These are phyloP conservation scores for Leptodactylus fuscus DNA, from an alignment of 2,113 vertebrate genomes.

Conservation along the genomic window DNA sequence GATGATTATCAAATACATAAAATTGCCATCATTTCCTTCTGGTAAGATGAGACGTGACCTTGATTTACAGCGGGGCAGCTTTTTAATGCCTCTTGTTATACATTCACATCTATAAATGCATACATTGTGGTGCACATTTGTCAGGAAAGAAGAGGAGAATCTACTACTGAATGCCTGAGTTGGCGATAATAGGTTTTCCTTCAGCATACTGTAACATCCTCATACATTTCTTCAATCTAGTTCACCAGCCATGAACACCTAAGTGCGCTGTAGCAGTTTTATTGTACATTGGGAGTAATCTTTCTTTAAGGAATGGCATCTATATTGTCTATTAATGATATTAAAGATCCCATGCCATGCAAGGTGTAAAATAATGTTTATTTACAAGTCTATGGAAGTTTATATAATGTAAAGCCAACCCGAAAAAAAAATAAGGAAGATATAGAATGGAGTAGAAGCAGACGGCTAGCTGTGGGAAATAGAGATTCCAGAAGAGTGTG, in stretches of 20 bases:
- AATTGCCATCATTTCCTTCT: background rate
- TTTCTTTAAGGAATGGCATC: background rate
- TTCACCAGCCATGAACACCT: background rate
- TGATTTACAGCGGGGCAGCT: background rate
- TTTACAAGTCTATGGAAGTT: conserved; percentile 7
- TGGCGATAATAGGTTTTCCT: conserved; percentile 10
- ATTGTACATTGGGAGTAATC: background rate
- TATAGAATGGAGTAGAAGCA: conserved; percentile 33
- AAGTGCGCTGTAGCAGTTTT: conserved; percentile 8
- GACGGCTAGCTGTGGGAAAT: conserved; percentile 55
- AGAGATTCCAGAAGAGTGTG: conserved; percentile 31
- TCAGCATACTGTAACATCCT: conserved; percentile 13
- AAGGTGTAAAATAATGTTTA: conserved; percentile 22
- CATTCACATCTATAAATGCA: conserved; percentile 5
- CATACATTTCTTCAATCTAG: conserved; percentile 23
- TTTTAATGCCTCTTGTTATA: background rate
- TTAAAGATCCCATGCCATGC: conserved; percentile 10
- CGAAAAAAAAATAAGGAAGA: conserved; percentile 16
- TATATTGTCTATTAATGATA: conserved; percentile 19
- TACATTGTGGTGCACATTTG: background rate
- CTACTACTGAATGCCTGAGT: background rate
- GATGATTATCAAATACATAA: background rate
- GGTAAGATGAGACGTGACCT: conserved; percentile 9
- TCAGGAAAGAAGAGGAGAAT: conserved; percentile 9
- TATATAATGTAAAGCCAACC: conserved; percentile 16